Evolutionary conservation across 2,113 vertebrate species (phyloP).

Genomic region (Tragelaphus buxtoni): DNA sequence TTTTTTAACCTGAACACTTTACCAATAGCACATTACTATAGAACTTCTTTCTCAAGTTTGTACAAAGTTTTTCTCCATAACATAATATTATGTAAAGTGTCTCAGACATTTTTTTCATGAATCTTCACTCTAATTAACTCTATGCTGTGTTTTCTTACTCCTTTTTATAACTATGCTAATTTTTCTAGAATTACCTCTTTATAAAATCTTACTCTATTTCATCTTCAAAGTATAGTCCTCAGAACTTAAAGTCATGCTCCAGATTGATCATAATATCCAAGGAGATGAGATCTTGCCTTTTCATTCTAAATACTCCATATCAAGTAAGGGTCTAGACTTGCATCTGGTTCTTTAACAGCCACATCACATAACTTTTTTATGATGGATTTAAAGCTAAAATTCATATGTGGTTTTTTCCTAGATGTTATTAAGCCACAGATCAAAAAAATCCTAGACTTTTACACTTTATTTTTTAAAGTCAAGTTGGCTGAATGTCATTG

Average conservation of each 20-base stretch:
- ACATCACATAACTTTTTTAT: neutral
- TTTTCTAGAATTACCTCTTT: neutral
- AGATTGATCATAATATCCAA: neutral
- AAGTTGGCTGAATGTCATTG: neutral
- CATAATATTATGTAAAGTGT: neutral
- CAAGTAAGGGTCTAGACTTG: neutral
- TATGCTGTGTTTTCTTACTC: neutral
- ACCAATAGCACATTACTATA: neutral
- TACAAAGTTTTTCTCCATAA: neutral
- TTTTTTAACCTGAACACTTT: neutral
- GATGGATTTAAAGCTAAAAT: conserved; percentile 22
- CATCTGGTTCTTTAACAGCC: neutral
- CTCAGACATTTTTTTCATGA: neutral
- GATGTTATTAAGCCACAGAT: neutral
- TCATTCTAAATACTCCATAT: neutral
- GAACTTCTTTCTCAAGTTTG: conserved; percentile 16
- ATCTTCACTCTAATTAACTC: neutral
- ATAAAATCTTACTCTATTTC: neutral
- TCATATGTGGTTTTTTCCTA: neutral
- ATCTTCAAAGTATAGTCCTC: neutral
- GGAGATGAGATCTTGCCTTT: neutral
- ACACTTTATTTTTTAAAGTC: neutral
- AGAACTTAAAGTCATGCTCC: neutral
- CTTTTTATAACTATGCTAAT: neutral
- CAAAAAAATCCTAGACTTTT: neutral